phyloP scores from a whole-genome alignment of 2,113 vertebrate genomes.

The Enhydra lutris region DNA sequence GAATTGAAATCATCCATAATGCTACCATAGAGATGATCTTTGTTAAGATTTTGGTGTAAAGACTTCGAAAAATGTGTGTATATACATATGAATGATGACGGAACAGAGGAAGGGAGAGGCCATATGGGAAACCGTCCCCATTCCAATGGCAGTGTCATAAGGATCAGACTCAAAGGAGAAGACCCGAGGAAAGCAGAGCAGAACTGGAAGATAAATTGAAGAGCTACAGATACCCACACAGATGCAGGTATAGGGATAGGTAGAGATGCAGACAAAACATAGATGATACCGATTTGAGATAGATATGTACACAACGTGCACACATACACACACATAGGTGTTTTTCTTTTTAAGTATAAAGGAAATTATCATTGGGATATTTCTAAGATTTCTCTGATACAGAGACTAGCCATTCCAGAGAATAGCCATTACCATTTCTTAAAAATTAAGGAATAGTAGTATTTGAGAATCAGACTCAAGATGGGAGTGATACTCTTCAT shows the following conservation, averaged over 20 bases:
- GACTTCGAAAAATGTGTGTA: neutral
- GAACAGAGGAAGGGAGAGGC: neutral
- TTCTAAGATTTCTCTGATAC: neutral
- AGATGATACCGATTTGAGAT: neutral
- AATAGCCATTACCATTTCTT: neutral
- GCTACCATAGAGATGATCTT: neutral
- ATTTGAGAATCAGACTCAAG: neutral
- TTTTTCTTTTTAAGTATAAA: neutral
- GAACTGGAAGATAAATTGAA: neutral
- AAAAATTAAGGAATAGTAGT: neutral
- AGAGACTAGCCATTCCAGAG: neutral
- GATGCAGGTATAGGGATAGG: neutral
- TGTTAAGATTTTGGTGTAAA: neutral
- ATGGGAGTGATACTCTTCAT: neutral
- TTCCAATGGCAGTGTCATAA: neutral
- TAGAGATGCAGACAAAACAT: neutral
- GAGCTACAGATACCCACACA: neutral
- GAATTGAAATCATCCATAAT: neutral
- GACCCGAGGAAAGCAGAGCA: neutral
- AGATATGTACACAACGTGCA: neutral
- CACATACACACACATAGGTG: neutral
- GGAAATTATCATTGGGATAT: neutral
- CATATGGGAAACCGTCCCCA: neutral
- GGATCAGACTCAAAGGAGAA: neutral
- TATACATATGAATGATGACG: neutral